Conservation (phyloP, 1,140 invertebrate species). For the Leptinotarsa undecemlineata region DNA sequence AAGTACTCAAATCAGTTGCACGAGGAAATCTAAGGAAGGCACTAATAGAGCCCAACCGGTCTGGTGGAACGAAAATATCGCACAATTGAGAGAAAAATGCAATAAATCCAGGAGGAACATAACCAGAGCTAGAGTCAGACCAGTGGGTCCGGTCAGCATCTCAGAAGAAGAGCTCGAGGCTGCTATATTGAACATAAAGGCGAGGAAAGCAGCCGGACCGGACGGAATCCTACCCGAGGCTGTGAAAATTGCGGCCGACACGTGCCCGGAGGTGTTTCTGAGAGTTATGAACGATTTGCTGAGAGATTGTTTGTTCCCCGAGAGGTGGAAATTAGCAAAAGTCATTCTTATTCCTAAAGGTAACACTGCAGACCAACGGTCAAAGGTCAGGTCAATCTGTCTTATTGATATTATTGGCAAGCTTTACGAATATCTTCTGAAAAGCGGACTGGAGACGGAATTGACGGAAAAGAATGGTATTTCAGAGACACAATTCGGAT, state of each 20-base stretch:
- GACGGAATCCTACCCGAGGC: slow-evolving; percentile 6
- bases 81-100: not conserved
- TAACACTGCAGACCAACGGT: slow-evolving; percentile 28
- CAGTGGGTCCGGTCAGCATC: not conserved
- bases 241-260: not conserved
- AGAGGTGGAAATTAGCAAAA: slow-evolving; percentile 47
- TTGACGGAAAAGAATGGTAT: not conserved
- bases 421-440: slow-evolving; percentile 14
- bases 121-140: slow-evolving; percentile 1
- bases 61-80: slow-evolving; percentile 1
- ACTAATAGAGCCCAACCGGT: not conserved
- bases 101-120: not conserved
- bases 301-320: slow-evolving; percentile 34
- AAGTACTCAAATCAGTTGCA: not conserved
- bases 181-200: not conserved
- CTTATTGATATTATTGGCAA: slow-evolving; percentile 28
- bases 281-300: not conserved
- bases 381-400: slow-evolving; percentile 49
- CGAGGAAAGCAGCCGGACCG: not conserved
- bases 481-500: slow-evolving; percentile 15
- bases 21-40: not conserved
- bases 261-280: not conserved
- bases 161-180: not conserved
- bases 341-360: slow-evolving; percentile 55
- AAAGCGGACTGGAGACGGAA: slow-evolving; percentile 5